phyloP scores from a whole-genome alignment of 2,113 vertebrate genomes.

The Stigmatopora nigra region DNA sequence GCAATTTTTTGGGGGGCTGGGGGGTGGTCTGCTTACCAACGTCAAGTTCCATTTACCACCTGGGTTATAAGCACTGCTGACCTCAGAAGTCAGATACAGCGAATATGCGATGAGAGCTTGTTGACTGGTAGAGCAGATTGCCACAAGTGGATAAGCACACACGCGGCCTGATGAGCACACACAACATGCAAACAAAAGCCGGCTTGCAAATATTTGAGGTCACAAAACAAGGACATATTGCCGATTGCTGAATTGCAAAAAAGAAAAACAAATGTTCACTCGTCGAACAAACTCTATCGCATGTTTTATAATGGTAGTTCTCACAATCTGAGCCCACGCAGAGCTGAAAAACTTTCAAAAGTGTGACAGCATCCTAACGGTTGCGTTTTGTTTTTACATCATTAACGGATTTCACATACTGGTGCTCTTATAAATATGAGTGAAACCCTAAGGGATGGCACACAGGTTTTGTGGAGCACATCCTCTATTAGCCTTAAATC shows the following conservation, averaged over 20 bases:
- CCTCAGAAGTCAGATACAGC: slow-evolving; percentile 43
- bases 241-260: slow-evolving; percentile 17
- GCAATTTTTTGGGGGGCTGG: not conserved
- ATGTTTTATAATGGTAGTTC: not conserved
- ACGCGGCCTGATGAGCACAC: slow-evolving; percentile 34
- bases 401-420: slow-evolving; percentile 1
- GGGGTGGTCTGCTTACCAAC: slow-evolving; percentile 31
- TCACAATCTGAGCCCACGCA: not conserved
- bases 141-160: slow-evolving; percentile 41
- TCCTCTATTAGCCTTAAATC: slow-evolving; percentile 6
- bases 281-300: slow-evolving; percentile 2
- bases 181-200: slow-evolving; percentile 21
- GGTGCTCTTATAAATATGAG: not conserved
- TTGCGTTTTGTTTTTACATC: slow-evolving; percentile 3
- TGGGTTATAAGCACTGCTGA: slow-evolving; percentile 34
- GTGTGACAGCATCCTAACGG: not conserved
- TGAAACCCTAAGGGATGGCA: not conserved
- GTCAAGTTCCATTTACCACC: slow-evolving; percentile 53
- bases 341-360: not conserved
- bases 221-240: slow-evolving; percentile 18
- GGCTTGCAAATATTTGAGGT: slow-evolving; percentile 49
- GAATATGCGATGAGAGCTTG: slow-evolving; percentile 25
- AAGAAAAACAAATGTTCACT: not conserved
- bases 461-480: not conserved
- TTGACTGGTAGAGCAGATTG: slow-evolving; percentile 32